Conservation (phyloP, 2,888 invertebrate species). For the Ferrisia virgata region DNA sequence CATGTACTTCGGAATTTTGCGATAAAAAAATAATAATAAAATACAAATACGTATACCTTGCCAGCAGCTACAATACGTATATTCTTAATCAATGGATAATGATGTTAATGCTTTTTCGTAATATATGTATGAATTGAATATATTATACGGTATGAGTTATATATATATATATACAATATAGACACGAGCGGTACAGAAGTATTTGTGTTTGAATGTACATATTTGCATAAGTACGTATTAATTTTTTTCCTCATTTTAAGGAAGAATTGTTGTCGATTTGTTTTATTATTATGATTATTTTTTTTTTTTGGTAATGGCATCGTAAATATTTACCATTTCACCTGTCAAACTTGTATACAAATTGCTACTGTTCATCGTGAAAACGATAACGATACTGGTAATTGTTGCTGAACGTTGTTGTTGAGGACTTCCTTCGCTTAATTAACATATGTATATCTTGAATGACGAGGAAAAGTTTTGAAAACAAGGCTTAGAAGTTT, state of each 20-base stretch:
- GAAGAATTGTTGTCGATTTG: too few species aligned
- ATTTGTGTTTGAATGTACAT: background rate
- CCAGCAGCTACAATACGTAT: too few species aligned
- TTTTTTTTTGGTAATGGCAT: background rate
- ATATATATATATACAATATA: background rate
- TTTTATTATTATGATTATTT: too few species aligned
- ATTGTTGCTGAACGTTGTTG: background rate
- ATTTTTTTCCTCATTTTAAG: background rate
- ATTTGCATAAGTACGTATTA: background rate
- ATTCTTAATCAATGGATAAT: background rate
- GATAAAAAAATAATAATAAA: background rate
- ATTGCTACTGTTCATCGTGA: background rate
- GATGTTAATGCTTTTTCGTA: too few species aligned
- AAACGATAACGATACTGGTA: background rate
- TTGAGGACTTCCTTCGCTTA: background rate
- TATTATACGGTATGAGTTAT: too few species aligned
- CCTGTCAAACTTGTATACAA: background rate
- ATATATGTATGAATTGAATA: too few species aligned
- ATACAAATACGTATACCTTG: background rate
- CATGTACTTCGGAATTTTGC: background rate
- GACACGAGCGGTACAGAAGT: background rate
- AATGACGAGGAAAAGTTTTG: background rate
- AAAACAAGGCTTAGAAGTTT: too few species aligned
- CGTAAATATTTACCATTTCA: conserved; percentile 1
- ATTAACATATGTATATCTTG: background rate